Conservation (phyloP, 2,113 vertebrate species). For the Podarcis raffonei region DNA sequence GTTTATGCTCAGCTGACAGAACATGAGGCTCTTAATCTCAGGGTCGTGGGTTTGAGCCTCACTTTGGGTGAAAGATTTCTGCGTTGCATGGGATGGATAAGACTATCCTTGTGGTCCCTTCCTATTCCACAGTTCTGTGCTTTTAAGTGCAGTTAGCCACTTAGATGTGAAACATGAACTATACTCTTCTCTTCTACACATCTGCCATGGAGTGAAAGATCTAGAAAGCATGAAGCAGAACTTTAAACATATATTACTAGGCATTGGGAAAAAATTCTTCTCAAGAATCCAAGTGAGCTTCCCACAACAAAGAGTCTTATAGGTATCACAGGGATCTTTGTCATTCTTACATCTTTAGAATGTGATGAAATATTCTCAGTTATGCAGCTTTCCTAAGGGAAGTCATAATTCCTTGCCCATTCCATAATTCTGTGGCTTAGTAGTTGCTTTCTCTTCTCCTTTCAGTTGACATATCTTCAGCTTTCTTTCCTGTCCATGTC, state of each 20-base stretch:
- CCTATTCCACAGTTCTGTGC: no score
- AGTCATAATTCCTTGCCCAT: not conserved
- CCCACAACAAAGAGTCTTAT: not conserved
- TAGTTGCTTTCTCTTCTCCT: not conserved
- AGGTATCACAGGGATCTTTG: not conserved
- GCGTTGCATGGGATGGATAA: no score
- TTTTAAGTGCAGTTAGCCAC: not conserved
- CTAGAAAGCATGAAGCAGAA: not conserved
- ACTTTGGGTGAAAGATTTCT: no score
- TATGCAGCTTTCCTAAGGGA: slow-evolving; percentile 1
- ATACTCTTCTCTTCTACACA: not conserved
- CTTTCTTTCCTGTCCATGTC: slow-evolving; percentile 18
- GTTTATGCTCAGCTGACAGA: not conserved
- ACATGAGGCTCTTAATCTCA: no score
- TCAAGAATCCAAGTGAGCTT: not conserved
- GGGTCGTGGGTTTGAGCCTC: no score
- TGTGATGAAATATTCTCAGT: not conserved
- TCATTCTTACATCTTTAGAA: not conserved
- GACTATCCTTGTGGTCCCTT: no score
- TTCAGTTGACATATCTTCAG: not conserved
- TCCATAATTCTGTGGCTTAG: slow-evolving; percentile 8
- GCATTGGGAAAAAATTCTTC: no score
- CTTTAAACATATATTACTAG: not conserved
- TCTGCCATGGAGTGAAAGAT: not conserved
- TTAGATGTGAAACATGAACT: not conserved